Conservation (phyloP, 2,113 vertebrate species). For the Gulo gulo region DNA sequence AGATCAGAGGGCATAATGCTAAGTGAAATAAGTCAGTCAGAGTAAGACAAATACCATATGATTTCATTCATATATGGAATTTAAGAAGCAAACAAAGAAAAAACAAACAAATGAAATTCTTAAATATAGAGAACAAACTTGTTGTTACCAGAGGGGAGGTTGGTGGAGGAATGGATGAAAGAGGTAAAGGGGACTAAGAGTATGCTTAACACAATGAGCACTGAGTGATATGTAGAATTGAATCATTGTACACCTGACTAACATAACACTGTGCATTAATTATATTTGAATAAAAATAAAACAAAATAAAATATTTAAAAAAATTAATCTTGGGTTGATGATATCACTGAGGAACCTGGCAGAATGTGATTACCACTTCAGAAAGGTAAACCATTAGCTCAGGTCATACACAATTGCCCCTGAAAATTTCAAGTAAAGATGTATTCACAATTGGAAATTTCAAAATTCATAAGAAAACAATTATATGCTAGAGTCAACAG, state of each 20-base stretch:
- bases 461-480: not conserved
- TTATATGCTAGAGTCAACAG: not conserved
- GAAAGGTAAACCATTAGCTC: not conserved
- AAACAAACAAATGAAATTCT: no score
- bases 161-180: not conserved
- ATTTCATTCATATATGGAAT: no score
- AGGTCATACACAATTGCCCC: not conserved
- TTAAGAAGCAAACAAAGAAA: no score
- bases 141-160: not conserved
- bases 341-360: not conserved
- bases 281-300: not conserved
- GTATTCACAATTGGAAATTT: not conserved
- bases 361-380: not conserved
- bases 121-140: not conserved
- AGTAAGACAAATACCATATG: no score
- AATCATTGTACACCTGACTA: not conserved
- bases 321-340: not conserved
- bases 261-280: not conserved
- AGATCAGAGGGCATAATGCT: no score
- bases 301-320: not conserved
- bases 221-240: not conserved
- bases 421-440: not conserved
- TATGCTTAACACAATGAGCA: not conserved
- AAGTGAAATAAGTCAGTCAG: no score
- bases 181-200: not conserved